Evolutionary conservation across 2,113 vertebrate species (phyloP).

Genomic region (Steatornis caripensis): DNA sequence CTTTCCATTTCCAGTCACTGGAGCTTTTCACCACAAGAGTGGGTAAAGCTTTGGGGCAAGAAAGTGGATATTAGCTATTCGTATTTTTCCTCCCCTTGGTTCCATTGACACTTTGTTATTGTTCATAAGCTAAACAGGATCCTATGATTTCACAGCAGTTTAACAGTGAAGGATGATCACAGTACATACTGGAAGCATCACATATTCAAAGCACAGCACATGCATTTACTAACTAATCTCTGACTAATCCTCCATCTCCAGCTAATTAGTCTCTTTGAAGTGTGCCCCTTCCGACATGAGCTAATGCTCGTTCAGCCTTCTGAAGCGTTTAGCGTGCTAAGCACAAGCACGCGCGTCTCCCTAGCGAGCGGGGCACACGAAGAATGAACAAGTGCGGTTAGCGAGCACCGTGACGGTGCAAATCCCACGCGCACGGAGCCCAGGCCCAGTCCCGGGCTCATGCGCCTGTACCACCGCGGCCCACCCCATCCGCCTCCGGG

Average conservation of each 20-base stretch:
- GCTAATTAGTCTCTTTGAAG: not conserved
- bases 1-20: not conserved
- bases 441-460: not conserved
- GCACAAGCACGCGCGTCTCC: not conserved
- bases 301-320: not conserved
- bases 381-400: not conserved
- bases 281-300: not conserved
- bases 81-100: not conserved
- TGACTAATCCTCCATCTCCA: not conserved
- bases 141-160: rapidly evolving
- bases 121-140: not conserved
- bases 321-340: not conserved
- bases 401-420: rapidly evolving
- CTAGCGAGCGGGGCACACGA: not conserved
- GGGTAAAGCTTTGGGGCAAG: not conserved
- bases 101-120: not conserved
- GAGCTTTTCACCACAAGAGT: not conserved
- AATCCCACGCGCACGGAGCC: no score
- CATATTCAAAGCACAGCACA: not conserved
- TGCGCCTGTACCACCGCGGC: rapidly evolving
- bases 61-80: not conserved
- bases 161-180: not conserved
- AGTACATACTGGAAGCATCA: not conserved
- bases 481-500: not conserved
- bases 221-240: not conserved